Percentiles rank a stretch among this genome's conserved stretches.
Conservation (phyloP, 2,113 vertebrate genomes). For the Daboia siamensis region DNA sequence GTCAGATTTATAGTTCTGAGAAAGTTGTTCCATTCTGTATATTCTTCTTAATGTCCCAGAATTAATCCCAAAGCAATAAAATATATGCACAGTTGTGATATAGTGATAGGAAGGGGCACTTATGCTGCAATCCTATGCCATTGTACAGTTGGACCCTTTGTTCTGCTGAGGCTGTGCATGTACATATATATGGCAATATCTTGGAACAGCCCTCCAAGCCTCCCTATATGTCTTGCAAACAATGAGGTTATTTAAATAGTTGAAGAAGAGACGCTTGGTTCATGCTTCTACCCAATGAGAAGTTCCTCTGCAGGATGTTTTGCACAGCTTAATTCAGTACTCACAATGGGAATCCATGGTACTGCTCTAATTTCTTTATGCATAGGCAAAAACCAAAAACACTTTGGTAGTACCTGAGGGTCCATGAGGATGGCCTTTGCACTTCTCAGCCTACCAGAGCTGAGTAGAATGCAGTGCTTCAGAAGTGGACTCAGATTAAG, state of each 20-base stretch:
- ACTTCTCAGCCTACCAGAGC: not conserved
- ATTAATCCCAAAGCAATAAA: not conserved
- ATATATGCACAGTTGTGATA: not conserved
- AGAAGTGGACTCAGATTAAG: not conserved
- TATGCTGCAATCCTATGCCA: not conserved
- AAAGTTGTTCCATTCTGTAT: not conserved
- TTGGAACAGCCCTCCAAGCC: not conserved
- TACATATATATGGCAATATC: not conserved
- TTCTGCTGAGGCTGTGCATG: not conserved
- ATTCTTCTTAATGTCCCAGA: not conserved
- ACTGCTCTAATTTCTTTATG: not conserved
- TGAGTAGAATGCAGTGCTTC: not conserved
- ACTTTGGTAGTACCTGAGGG: not conserved
- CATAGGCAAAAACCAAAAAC: not conserved
- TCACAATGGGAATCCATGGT: not conserved
- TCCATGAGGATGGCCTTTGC: not conserved
- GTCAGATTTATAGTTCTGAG: not conserved
- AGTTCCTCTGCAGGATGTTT: not conserved
- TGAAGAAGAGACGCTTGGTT: not conserved
- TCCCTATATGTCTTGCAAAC: not conserved
- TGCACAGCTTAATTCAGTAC: not conserved
- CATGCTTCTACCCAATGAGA: not conserved
- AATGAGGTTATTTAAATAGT: not conserved
- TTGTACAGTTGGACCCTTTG: not conserved
- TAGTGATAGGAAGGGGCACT: not conserved